These are phyloP conservation scores for Mechanitis mazaeus DNA, from an alignment of 2,888 invertebrate species.

Conservation along the genomic window DNA sequence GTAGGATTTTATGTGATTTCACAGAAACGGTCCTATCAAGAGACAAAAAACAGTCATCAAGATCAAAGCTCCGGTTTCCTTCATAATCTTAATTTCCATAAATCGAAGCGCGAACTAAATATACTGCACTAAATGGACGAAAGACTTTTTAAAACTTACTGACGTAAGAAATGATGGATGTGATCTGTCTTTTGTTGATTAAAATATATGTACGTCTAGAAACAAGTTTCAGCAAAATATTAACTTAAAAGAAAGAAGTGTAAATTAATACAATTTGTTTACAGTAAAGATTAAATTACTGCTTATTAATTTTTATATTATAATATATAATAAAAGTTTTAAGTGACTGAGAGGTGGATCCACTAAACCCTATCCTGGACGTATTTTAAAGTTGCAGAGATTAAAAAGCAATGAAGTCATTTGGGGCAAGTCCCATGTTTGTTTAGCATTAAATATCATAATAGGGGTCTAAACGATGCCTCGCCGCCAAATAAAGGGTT, in stretches of 20 bases:
- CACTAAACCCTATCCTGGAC: conserved; percentile 32
- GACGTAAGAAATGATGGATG: conserved; percentile 26
- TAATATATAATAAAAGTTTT: background rate
- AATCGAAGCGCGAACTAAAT: conserved; percentile 70
- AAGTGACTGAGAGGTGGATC: conserved; percentile 20
- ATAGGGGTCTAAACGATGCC: conserved; percentile 62
- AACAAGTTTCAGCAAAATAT: too few relatives aligned
- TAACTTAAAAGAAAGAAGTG: too few relatives aligned
- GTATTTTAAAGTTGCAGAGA: conserved; percentile 29
- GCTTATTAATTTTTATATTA: too few relatives aligned
- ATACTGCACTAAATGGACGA: conserved; percentile 52
- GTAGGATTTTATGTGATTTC: conserved; percentile 15
- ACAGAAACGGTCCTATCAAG: conserved; percentile 11
- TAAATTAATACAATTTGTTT: too few relatives aligned
- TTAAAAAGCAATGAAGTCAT: conserved; percentile 61
- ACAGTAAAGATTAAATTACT: too few relatives aligned
- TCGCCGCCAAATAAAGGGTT: conserved; percentile 54
- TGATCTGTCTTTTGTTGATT: background rate
- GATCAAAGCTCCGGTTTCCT: conserved; percentile 35
- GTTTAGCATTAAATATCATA: conserved; percentile 74
- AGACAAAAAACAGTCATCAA: conserved; percentile 13
- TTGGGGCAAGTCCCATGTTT: conserved; percentile 64
- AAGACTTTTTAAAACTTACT: conserved; percentile 42
- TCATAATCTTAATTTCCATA: conserved; percentile 58
- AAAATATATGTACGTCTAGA: background rate